Conservation (phyloP, 2,888 invertebrate species). For the Eilema depressum region DNA sequence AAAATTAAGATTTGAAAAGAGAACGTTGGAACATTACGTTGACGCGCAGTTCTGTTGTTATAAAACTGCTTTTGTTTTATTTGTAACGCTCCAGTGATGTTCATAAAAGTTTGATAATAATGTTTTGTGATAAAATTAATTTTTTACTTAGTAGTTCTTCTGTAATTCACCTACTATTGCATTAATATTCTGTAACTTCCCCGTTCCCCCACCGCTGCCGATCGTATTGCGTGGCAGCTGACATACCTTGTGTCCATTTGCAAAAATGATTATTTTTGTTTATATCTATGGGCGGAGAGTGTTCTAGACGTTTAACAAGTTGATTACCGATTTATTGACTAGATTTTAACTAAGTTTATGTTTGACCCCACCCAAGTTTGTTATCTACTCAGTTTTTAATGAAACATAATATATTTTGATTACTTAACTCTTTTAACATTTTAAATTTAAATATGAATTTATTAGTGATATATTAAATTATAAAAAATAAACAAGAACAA, state of each 20-base stretch:
- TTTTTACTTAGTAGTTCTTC: conserved; percentile 5
- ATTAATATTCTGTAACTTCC: conserved; percentile 26
- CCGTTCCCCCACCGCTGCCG: conserved; percentile 24
- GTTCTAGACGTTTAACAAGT: conserved; percentile 7
- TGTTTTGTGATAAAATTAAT: conserved; percentile 6
- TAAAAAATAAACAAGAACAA: background rate
- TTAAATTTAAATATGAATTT: background rate
- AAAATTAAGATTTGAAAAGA: conserved; percentile 23
- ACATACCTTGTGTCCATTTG: conserved; percentile 22
- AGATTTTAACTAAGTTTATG: conserved; percentile 16
- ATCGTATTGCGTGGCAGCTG: conserved; percentile 27
- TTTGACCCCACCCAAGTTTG: conserved; percentile 46
- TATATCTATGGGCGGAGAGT: background rate
- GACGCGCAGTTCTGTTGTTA: background rate
- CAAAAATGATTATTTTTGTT: conserved; percentile 16
- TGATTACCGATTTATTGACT: conserved; percentile 13
- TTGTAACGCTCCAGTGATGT: background rate
- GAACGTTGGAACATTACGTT: background rate
- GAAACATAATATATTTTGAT: background rate
- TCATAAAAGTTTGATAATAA: conserved; percentile 7
- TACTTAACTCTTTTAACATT: background rate
- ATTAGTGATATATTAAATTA: background rate
- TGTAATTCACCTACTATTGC: conserved; percentile 17
- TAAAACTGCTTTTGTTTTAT: background rate
- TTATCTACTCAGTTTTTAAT: background rate